Evolutionary conservation across 2,113 vertebrate genomes (phyloP), one percentile per base, ranked within the genome.

Genomic region (Melanocharis versteri): DNA sequence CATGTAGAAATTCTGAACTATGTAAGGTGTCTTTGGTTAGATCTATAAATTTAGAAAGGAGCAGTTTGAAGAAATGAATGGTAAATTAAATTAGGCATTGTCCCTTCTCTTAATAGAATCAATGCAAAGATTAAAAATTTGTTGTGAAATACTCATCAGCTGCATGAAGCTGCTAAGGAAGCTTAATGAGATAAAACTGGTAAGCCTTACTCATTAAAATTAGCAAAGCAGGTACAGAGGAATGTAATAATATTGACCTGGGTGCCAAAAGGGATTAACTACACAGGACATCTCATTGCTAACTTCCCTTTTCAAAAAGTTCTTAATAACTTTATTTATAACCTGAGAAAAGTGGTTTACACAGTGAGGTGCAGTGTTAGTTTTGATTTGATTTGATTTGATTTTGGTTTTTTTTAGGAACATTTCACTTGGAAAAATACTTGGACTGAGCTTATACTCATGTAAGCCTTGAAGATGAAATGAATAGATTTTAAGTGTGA

Each of bases 381-480:
- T 23, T 89, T 76, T 68, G 16, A n/a, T 56, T 90, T 21, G 0
- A 3, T 40, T 88, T 70, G 16, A 30, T 77, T 51, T n/a, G n/a
- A n/a, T n/a, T 50, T 27, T 7, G 1, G 0, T 0, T 1, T 28
- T 58, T 80, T 90, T 87, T 37, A 39, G 1, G 4, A 30, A n/a
- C 19, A 2, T 62, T 72, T 57, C 5, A 27, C 19, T 37, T 42
- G 30, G 14, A 81, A 80, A 88, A 68, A 31, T 57, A 30, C 30
- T 57, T 56, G 28, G 7, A 47, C n/a, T 22, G 9, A 77, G 5
- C 6, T 78, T 90, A 10, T 26, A n/a, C 2, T 61, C 1, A 0
- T n/a, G 11, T 50, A 73, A 70, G 1, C 6, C 35, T 47, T 60
- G 23, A 68, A 64, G 21, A 42, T 24, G 0, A 87, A 82, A 81